Base-by-base conservation (phyloP, 2,888 invertebrate species). In the Caenorhabditis japonica region DNA sequence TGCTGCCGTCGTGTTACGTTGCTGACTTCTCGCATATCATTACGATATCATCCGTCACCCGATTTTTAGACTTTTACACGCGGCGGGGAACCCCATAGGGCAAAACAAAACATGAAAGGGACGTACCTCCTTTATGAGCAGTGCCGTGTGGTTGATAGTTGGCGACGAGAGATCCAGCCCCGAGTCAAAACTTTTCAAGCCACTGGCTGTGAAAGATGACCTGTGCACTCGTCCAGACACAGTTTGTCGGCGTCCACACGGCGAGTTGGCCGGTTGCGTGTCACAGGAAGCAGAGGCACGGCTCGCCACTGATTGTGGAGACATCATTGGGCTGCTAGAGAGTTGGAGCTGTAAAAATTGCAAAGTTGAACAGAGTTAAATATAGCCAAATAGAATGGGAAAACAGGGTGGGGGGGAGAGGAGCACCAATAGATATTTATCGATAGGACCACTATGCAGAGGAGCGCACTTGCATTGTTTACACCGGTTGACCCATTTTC, bases 41-140 rank as follows among this genome's bases (percentile, higher is more conserved):
- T 30, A 30, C 10, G 7, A 30, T 10, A 30, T 30, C 10, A 5
- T 5, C 30, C 30, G 30, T 10, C 30, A 10, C 30, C 7, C 30
- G 30, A 5, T 5, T 30, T 30, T 30, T 30, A 7, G 7, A 5
- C 7, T 7, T 30, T 30, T 10, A 30, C 30, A 30, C 30, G 30
- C 10, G 5, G 5, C 10, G 5, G 5, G 30, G 10, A 30, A 30
- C n/a, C n/a, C n/a, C n/a, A n/a, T n/a, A n/a, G n/a, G n/a, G n/a
- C n/a, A n/a, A n/a, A n/a, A n/a, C n/a, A n/a, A n/a, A n/a, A n/a
- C n/a, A n/a, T n/a, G n/a, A 62, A 49, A 46, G 0, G 1, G 21
- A 61, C 77, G 33, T 47, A 81, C 81, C 76, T 81, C 81, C 41
- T 74, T 76, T 43, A 81, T 81, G 47, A 81, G 71, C 19, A 81